phyloP scores from a whole-genome alignment of 30 jellyfish, hydroid and myxozoan species.

The Mastigias papua region DNA sequence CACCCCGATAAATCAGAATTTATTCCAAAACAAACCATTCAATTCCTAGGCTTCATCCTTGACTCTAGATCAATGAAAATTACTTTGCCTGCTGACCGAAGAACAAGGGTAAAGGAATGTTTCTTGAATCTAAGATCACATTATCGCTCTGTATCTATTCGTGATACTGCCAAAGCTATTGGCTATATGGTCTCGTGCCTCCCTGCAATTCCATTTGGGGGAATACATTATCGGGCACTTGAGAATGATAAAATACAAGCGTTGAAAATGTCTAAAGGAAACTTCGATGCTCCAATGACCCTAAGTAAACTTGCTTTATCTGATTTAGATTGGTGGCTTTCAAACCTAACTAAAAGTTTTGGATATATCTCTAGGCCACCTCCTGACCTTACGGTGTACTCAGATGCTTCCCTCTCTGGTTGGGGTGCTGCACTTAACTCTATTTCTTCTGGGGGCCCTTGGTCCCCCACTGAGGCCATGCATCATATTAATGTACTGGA shows the following conservation, averaged over 20 bases:
- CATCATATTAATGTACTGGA: conserved; percentile 33
- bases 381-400: conserved; percentile 11
- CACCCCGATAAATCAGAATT: conserved; percentile 58
- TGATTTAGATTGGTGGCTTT: conserved; percentile 57
- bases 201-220: conserved; percentile 48
- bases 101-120: background rate
- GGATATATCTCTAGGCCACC: conserved; percentile 23
- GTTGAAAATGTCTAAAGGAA: conserved; percentile 2
- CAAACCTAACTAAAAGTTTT: background rate
- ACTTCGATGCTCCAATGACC: conserved; percentile 1
- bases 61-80: conserved; percentile 30
- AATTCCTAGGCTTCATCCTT: conserved; percentile 20
- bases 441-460: conserved; percentile 20
- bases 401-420: conserved; percentile 40
- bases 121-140: background rate
- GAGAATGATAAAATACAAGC: conserved; percentile 15
- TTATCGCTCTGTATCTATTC: background rate
- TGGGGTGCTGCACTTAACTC: conserved; percentile 55
- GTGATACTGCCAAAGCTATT: conserved; percentile 46
- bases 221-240: conserved; percentile 9
- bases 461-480: conserved; percentile 34
- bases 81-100: conserved; percentile 9
- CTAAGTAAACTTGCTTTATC: background rate
- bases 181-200: conserved; percentile 58
- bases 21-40: conserved; percentile 29